Evolutionary conservation across 2,888 invertebrate species (phyloP), one percentile per base, ranked within the genome.

Genomic region (Chloroclysta siterata): DNA sequence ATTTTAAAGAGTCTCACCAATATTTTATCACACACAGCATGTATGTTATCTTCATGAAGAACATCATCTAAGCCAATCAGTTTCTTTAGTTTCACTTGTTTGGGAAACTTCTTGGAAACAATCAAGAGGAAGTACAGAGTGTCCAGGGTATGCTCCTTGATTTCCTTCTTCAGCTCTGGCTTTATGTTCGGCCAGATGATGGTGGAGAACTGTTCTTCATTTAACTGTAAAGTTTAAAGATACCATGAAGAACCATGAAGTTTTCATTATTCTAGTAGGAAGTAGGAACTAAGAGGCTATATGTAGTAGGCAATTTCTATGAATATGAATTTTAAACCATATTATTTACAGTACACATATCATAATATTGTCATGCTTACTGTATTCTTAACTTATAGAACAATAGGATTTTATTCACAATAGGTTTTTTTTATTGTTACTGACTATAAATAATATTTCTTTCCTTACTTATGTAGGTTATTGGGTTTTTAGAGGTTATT

Each of bases 131-230:
- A 93, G 77, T 95, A 94, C 5, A 96, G 84, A 2, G 94, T 94
- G 80, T 96, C 95, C 17, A 96, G 83, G 33, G 89, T 94, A 72
- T 96, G 95, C 56, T 95, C 95, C 13, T 92, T 82, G 87, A 95
- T 94, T 8, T 94, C 93, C 74, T 95, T 95, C 46, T 93, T 92
- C 58, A 96, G 86, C 75, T 95, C 94, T 59, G 88, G 83, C 74
- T 94, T 93, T 46, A 96, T 77, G 52, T 94, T 73, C 1, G 95
- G 93, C 95, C 96, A 96, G 5, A 96, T 75, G 22, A 90, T 84
- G 52, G 86, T 76, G 61, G 89, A 82, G 73, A 96, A 95, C 71
- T 94, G 89, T 4, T 93, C 88, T 72, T 93, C 88, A 69, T 94
- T 84, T 36, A 94, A 70, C 94, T 95, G 81, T 10, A 60, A 71